A percentile compares a stretch with the other conserved stretches of the same genome.
These are phyloP conservation scores for Polietes domitor DNA, from an alignment of 2,888 invertebrate species.

Conservation along the genomic window DNA sequence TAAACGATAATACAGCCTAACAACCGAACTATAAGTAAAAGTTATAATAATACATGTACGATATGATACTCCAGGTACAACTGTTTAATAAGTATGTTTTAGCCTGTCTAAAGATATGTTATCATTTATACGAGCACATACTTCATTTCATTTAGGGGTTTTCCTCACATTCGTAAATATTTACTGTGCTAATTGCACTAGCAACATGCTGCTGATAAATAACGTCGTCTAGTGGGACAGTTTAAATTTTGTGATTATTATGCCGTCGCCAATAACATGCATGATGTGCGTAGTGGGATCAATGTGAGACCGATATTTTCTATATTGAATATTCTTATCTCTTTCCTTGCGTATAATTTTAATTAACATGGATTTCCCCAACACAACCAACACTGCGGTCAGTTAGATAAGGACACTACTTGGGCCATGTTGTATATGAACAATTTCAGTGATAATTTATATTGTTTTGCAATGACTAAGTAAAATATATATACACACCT, in stretches of 20 bases:
- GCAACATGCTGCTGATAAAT: not conserved
- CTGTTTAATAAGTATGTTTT: not conserved
- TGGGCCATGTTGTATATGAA: constrained; percentile 19
- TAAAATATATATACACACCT: no score
- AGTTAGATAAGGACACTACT: constrained; percentile 43
- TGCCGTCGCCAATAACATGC: no score
- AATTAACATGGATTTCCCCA: constrained; percentile 61
- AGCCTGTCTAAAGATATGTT: not conserved
- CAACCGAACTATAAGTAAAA: not conserved
- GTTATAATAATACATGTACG: not conserved
- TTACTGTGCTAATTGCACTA: not conserved
- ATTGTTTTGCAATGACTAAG: constrained; percentile 47
- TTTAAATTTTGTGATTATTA: not conserved
- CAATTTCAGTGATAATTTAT: constrained; percentile 38
- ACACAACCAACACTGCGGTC: constrained; percentile 17
- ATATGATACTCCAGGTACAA: not conserved
- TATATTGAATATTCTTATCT: constrained; percentile 49
- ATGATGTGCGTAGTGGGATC: no score
- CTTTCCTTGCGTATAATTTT: constrained; percentile 48
- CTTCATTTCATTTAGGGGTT: constrained; percentile 14
- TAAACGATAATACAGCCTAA: not conserved
- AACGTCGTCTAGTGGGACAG: not conserved
- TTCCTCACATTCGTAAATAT: not conserved
- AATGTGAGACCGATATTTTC: no score
- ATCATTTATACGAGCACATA: not conserved